Evolutionary conservation across 1,140 invertebrate genomes (phyloP).

Genomic region (Nomia melanderi): DNA sequence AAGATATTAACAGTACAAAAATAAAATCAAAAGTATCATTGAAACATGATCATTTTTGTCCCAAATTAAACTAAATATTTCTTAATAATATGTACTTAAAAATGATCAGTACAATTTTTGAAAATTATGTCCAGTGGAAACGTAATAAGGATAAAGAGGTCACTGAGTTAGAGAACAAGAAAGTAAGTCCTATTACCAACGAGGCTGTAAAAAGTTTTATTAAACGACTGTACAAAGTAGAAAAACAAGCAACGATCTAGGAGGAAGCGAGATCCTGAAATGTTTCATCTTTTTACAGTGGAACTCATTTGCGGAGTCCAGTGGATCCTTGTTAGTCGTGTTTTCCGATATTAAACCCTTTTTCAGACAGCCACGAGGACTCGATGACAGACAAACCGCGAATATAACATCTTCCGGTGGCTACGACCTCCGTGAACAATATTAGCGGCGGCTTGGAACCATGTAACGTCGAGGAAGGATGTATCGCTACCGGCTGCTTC

Average conservation of each 20-base stretch:
- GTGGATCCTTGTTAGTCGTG: slow-evolving; percentile 28
- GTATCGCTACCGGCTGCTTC: slow-evolving; percentile 87
- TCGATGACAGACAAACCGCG: slow-evolving; percentile 88
- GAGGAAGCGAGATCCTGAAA: background rate
- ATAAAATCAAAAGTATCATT: no score
- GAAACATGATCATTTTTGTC: no score
- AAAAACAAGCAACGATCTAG: background rate
- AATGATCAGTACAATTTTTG: no score
- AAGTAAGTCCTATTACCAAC: background rate
- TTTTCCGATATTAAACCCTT: slow-evolving; percentile 31
- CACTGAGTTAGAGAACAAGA: no score
- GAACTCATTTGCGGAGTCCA: no score
- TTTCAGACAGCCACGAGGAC: slow-evolving; percentile 85
- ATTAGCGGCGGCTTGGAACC: slow-evolving; percentile 88
- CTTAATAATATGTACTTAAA: no score
- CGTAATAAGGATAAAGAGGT: no score
- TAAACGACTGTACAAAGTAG: slow-evolving; percentile 21
- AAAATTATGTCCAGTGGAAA: no score
- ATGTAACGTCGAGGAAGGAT: slow-evolving; percentile 91
- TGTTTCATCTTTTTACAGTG: background rate
- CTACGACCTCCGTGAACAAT: slow-evolving; percentile 94
- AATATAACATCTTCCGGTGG: slow-evolving; percentile 92
- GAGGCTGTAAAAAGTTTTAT: slow-evolving; percentile 8
- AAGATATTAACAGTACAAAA: no score
- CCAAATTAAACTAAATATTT: no score